A percentile compares a stretch with the other conserved stretches of the same genome.
phyloP scores from a whole-genome alignment of 2,888 invertebrate genomes.

The Andrena haemorrhoa region DNA sequence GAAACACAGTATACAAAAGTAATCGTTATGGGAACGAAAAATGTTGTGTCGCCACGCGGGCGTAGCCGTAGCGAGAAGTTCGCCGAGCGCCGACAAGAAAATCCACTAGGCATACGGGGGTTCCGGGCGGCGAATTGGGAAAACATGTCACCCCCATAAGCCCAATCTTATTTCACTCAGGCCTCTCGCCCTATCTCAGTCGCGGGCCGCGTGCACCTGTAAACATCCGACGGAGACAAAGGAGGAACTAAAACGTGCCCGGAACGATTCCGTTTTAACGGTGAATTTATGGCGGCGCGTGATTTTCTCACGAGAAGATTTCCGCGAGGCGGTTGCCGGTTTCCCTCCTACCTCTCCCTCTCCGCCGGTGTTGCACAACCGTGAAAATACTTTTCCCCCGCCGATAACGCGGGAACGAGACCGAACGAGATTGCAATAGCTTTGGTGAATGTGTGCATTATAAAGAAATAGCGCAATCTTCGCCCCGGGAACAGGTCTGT shows the following conservation, averaged over 20 bases:
- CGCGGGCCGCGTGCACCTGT: constrained; percentile 55
- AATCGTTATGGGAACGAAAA: not conserved
- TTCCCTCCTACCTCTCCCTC: not conserved
- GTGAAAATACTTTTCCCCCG: constrained; percentile 73
- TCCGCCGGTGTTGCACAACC: constrained; percentile 62
- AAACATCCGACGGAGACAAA: constrained; percentile 71
- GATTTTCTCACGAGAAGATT: constrained; percentile 70
- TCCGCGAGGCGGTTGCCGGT: constrained; percentile 55
- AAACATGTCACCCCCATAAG: constrained; percentile 69
- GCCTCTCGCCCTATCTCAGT: constrained; percentile 51
- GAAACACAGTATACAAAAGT: not conserved
- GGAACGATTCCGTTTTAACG: constrained; percentile 72
- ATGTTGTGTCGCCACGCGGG: not conserved
- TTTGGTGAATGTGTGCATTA: constrained; percentile 72
- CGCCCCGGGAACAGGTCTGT: constrained; percentile 37
- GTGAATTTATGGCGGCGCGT: constrained; percentile 71
- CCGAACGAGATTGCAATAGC: constrained; percentile 73
- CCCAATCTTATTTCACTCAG: constrained; percentile 67
- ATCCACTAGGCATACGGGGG: constrained; percentile 47
- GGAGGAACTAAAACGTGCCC: constrained; percentile 67
- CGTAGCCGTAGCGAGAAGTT: constrained; percentile 17
- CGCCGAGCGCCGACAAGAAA: constrained; percentile 38
- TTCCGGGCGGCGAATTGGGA: constrained; percentile 43
- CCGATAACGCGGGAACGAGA: constrained; percentile 75
- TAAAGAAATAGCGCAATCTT: constrained; percentile 77